phyloP scores from a whole-genome alignment of 2,888 invertebrate species.

The Orthosia gracilis region DNA sequence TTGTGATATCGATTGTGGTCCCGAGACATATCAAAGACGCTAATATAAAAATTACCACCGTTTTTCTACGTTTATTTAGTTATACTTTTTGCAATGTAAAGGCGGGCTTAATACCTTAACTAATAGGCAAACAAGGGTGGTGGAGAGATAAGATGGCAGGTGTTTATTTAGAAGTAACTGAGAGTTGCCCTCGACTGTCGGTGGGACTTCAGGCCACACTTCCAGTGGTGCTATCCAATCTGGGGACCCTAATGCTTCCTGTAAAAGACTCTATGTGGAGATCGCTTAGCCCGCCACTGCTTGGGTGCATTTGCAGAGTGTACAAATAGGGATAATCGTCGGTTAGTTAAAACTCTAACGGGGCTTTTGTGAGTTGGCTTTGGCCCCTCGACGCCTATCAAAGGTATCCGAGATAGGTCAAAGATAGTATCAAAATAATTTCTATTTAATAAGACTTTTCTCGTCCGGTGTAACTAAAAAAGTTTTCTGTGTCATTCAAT shows the following conservation, averaged over 20 bases:
- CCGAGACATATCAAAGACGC: not conserved
- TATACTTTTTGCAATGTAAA: not conserved
- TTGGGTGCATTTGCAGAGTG: not conserved
- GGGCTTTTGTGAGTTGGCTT: not conserved
- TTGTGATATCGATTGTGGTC: slow-evolving; percentile 6
- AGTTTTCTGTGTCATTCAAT: not conserved
- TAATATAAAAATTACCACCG: not conserved
- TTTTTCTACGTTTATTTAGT: not conserved
- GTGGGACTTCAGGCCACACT: not conserved
- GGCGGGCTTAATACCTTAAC: not conserved
- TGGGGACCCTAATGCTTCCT: not conserved
- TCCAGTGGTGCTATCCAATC: not conserved
- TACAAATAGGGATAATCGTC: not conserved
- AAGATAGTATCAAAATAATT: not conserved
- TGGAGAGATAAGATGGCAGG: not conserved
- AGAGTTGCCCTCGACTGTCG: not conserved
- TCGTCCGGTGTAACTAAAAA: too few relatives aligned
- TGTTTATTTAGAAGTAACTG: not conserved
- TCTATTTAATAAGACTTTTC: too few relatives aligned
- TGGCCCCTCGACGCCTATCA: not conserved
- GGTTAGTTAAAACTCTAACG: not conserved
- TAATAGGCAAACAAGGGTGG: not conserved
- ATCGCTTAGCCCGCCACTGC: not conserved
- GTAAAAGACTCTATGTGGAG: not conserved
- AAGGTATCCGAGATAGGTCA: not conserved